Conservation (phyloP, 2,888 invertebrate genomes). For the Dilophus febrilis region DNA sequence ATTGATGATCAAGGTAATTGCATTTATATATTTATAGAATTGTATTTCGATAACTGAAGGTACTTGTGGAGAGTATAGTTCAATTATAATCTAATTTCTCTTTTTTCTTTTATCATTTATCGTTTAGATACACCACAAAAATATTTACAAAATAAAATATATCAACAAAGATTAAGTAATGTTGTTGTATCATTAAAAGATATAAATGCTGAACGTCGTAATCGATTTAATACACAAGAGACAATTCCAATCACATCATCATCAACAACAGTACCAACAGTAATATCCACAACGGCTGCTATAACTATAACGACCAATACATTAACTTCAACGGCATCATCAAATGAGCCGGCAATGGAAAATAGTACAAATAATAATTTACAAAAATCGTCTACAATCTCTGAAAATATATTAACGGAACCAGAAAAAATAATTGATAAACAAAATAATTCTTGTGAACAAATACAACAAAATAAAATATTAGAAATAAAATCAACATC, state of each 20-base stretch:
- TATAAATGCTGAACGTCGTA: conserved; percentile 1
- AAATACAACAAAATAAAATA: background rate
- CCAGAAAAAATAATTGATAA: conserved; percentile 6
- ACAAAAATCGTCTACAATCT: too few species aligned
- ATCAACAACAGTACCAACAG: background rate
- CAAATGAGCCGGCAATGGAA: conserved; percentile 6
- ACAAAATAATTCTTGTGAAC: background rate
- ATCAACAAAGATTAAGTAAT: background rate
- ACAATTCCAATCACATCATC: background rate
- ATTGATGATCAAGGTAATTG: conserved; percentile 37
- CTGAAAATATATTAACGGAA: conserved; percentile 5
- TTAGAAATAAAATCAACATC: too few species aligned
- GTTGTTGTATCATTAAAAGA: conserved; percentile 4
- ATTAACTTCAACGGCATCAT: conserved; percentile 1
- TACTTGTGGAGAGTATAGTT: too few species aligned
- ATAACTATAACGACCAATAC: background rate
- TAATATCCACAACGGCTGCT: background rate
- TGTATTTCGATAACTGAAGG: background rate
- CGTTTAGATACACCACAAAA: too few species aligned
- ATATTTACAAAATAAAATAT: background rate
- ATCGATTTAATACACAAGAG: background rate
- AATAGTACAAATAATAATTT: background rate
- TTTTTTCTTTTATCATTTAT: too few species aligned
- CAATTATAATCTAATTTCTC: background rate
- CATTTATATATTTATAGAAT: too few species aligned